phyloP scores from a whole-genome alignment of 2,113 vertebrate genomes.

The Papio anubis region DNA sequence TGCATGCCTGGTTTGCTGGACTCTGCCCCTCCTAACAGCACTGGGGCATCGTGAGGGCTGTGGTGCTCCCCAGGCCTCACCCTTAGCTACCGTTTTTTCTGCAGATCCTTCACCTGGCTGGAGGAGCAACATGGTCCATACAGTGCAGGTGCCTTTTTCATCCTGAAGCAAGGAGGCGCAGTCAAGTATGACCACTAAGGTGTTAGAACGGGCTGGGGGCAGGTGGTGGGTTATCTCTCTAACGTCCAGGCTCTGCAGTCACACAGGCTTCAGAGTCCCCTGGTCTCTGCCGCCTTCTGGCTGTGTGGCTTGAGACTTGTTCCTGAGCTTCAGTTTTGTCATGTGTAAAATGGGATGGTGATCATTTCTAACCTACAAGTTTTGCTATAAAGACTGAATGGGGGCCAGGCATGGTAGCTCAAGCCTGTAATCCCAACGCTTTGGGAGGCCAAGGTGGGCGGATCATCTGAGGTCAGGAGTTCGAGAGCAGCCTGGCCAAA shows the following conservation, averaged over 20 bases:
- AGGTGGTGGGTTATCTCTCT: rapidly evolving
- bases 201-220: rapidly evolving
- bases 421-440: not conserved
- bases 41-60: not conserved
- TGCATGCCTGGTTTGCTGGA: not conserved
- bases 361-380: not conserved
- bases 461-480: not conserved
- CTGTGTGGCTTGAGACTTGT: not conserved
- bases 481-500: too few species aligned
- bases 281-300: not conserved
- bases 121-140: conserved; percentile 76
- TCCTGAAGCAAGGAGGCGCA: conserved; percentile 84
- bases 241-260: not conserved
- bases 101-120: conserved; percentile 80
- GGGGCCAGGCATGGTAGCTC: not conserved
- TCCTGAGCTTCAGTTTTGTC: not conserved
- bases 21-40: not conserved
- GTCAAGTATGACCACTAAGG: conserved; percentile 83
- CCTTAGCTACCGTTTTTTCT: not conserved
- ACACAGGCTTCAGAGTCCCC: not conserved
- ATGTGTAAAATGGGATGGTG: not conserved
- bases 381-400: not conserved
- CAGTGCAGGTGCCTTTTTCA: conserved; percentile 82
- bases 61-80: not conserved
- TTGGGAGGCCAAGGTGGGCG: not conserved